phyloP scores from a whole-genome alignment of 2,888 invertebrate species.

The Oligia fasciuncula region DNA sequence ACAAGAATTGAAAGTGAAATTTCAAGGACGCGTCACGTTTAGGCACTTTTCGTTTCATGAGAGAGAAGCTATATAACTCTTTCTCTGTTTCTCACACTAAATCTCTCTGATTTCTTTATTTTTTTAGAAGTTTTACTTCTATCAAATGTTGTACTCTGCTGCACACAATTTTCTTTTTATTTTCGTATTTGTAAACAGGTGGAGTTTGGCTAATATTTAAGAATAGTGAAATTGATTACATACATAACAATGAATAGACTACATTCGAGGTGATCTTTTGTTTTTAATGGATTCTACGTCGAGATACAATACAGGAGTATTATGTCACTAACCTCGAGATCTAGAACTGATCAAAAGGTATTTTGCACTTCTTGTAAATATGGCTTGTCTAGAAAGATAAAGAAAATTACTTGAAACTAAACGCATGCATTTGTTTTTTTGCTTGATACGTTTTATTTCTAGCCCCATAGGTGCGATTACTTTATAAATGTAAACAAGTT shows the following conservation, averaged over 20 bases:
- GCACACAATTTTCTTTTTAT: background rate
- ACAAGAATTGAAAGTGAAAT: background rate
- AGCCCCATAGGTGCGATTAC: too few species aligned
- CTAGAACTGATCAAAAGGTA: slow-evolving; percentile 28
- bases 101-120: background rate
- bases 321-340: slow-evolving; percentile 24
- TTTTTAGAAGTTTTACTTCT: background rate
- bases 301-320: background rate
- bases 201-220: background rate
- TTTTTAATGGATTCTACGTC: background rate
- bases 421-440: background rate
- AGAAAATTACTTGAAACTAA: slow-evolving; percentile 7
- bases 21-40: background rate
- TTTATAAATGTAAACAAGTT: background rate
- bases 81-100: background rate
- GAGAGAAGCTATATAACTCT: background rate
- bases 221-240: background rate
- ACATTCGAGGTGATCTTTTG: background rate
- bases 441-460: background rate
- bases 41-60: background rate
- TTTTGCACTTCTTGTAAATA: slow-evolving; percentile 32
- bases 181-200: background rate
- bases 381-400: slow-evolving; percentile 29
- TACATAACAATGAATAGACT: background rate
- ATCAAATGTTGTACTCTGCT: background rate